phyloP scores from a whole-genome alignment of 2,797 vertebrate species.

The Neoniphon sammara region DNA sequence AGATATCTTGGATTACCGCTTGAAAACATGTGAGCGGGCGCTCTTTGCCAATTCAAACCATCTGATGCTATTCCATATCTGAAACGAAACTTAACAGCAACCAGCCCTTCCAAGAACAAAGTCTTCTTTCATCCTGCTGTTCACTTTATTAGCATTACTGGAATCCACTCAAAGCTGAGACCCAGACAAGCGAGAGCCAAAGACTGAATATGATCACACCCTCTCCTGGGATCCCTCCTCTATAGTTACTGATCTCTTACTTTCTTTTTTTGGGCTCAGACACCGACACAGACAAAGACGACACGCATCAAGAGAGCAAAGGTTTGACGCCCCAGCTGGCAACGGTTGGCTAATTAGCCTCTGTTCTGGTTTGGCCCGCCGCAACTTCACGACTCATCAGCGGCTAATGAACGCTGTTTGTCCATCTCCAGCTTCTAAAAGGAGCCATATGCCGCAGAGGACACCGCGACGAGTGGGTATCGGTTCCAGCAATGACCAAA shows the following conservation, averaged over 20 bases:
- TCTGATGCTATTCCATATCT: no score
- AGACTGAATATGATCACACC: neutral
- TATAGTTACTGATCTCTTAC: neutral
- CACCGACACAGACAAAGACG: conserved; percentile 6
- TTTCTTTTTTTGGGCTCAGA: neutral
- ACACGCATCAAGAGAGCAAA: conserved; percentile 24
- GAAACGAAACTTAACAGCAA: no score
- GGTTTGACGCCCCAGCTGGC: conserved; percentile 56
- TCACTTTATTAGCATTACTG: no score
- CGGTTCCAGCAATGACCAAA: conserved; percentile 13
- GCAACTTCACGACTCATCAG: conserved; percentile 46
- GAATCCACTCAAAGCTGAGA: no score
- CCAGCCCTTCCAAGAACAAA: no score
- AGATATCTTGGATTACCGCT: no score
- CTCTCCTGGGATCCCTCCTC: neutral
- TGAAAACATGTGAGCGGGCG: no score
- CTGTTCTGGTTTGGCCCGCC: conserved; percentile 42
- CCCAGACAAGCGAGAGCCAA: neutral
- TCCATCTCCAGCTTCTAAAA: conserved; percentile 37
- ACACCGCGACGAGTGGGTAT: neutral
- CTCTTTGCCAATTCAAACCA: no score
- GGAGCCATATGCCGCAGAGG: conserved; percentile 7
- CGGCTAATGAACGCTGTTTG: conserved; percentile 56
- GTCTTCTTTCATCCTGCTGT: no score
- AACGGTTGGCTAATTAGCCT: conserved; percentile 61